Evolutionary conservation across 35 echinoderm and acorn worm species (phyloP), one percentile per base, ranked within the genome.

Genomic region (Ophiothrix spiculata): DNA sequence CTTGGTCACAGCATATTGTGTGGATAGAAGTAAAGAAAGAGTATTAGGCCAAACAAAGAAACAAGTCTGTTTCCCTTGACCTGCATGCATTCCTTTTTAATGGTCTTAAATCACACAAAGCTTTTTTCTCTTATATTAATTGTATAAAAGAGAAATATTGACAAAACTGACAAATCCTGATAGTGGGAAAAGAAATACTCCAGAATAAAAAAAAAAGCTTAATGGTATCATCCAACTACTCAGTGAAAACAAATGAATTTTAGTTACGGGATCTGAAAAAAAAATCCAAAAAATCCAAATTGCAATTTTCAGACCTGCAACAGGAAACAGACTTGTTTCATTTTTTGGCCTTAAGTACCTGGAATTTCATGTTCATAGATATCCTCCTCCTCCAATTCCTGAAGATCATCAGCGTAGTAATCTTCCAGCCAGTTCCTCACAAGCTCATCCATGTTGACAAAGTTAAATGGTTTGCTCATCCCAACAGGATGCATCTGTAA

Each of bases 381-480:
- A 33, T 54, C 69, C 10, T 86, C 25, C 6, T 31, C 80, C 31
- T 13, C 23, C 35, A 34, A 32, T 13, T 89, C 78, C 60, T 28
- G 74, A 35, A n/a, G 32, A 23, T 40, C 60, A 38, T 84, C 88
- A 77, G 23, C 39, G 1, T 84, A 69, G 38, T 79, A 81, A 4
- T 60, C 87, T 77, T 90, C 25, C 25, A 37, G n/a, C 54, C 31
- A 38, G 17, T 90, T 11, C 17, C 69, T 4, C 4, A 69, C 60
- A 15, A 69, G 60, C 60, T 69, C 25, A 69, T 69, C 60, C 60
- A 69, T n/a, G 25, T 69, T 69, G 1, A 69, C 25, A 2, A 69
- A 69, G 60, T 69, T 69, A 69, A 21, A 38, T 45, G 80, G 75
- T 90, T 36, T 81, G 60, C 33, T 31, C 41, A 83, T 35, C 31